phyloP scores from a whole-genome alignment of 2,113 vertebrate species.

The Vireo altiloquus region DNA sequence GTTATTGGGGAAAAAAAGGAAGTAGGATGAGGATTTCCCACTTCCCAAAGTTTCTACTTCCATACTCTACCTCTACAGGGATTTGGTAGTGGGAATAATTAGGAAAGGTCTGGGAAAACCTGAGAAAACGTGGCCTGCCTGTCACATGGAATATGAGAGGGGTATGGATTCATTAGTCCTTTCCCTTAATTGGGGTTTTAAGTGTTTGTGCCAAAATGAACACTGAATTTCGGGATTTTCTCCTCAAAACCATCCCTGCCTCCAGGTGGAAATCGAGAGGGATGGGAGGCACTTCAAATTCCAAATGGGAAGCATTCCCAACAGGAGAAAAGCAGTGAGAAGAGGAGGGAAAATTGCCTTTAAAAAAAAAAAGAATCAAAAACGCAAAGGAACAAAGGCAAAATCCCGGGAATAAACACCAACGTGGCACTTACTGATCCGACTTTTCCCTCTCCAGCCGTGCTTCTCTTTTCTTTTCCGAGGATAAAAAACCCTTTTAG shows the following conservation, averaged over 20 bases:
- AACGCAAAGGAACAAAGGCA: background rate
- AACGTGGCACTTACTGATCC: background rate
- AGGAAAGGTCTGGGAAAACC: background rate
- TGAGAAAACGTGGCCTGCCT: accelerated
- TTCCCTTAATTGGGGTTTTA: background rate
- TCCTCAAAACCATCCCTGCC: background rate
- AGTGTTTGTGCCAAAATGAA: background rate
- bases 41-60: background rate
- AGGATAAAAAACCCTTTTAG: background rate
- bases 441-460: background rate
- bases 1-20: background rate
- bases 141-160: background rate
- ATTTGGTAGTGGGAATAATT: background rate
- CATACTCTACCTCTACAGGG: background rate
- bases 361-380: background rate
- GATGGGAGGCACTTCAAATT: background rate
- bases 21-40: background rate
- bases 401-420: background rate
- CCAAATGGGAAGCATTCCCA: background rate
- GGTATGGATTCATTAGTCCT: accelerated
- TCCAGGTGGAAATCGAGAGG: background rate
- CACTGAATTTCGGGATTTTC: background rate
- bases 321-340: background rate
- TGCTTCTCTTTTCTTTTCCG: background rate
- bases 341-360: background rate